phyloP scores from a whole-genome alignment of 1,140 invertebrate species.

The Pemphigus obesinymphae region DNA sequence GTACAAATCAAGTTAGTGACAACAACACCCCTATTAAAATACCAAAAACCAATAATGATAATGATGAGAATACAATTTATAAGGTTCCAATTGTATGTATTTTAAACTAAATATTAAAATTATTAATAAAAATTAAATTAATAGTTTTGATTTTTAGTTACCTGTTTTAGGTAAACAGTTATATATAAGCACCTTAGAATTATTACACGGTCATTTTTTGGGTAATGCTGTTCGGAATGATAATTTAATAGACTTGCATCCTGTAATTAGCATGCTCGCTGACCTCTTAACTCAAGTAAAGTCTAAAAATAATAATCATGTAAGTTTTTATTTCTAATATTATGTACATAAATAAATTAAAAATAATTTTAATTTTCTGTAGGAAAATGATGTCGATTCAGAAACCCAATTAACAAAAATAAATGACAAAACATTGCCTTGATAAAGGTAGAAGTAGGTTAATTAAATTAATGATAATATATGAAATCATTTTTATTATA shows the following conservation, averaged over 20 bases:
- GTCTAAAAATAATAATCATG: slow-evolving; percentile 31
- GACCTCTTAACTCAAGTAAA: slow-evolving; percentile 32
- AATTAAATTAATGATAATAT: not conserved
- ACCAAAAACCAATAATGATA: not conserved
- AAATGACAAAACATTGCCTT: not conserved
- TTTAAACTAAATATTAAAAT: not conserved
- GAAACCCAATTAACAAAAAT: not conserved
- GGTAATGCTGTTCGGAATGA: slow-evolving; percentile 27
- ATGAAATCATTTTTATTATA: not conserved
- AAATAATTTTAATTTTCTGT: not conserved
- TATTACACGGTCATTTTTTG: slow-evolving; percentile 42
- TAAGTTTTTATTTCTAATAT: not conserved
- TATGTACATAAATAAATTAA: not conserved
- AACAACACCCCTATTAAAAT: not conserved
- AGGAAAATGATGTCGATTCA: not conserved
- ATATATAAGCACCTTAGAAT: slow-evolving; percentile 40
- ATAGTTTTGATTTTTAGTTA: slow-evolving; percentile 28
- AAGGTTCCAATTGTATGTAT: not conserved
- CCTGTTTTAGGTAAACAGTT: slow-evolving; percentile 8
- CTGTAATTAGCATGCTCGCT: slow-evolving; percentile 27
- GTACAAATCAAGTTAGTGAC: not conserved
- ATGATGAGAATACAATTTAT: not conserved
- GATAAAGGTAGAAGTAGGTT: too few species aligned
- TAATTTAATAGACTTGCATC: slow-evolving; percentile 29
- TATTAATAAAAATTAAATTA: not conserved